Base-by-base conservation (phyloP, 2,888 invertebrate species). In the Laothoe populi region DNA sequence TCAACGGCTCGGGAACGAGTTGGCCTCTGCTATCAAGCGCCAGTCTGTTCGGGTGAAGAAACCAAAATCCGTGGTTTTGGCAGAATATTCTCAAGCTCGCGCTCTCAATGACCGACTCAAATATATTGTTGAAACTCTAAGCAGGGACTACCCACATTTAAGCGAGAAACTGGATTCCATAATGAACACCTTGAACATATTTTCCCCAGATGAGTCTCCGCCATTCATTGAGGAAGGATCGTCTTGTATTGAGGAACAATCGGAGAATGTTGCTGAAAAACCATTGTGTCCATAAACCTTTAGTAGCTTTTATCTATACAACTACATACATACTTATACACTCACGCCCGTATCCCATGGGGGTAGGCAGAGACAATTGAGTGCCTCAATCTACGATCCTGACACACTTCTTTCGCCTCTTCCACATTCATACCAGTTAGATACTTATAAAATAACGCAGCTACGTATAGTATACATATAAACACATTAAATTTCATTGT, bases 1-100 rank as follows among this genome's bases (percentile, higher is more conserved):
- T 70, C 97, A 97, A 79, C 94, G 95, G 35, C 95, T 95, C 66
- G 94, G 95, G 35, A 94, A 91, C 67, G 93, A 95, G 70, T 93
- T 95, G 61, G 75, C 87, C 0, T 91, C 91, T 2, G 87, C 95
- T 0, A 79, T 92, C 1, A 93, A 93, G 63, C 84, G 89, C 0
- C 88, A 88, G 61, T 84, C 86, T 0, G 67, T 92, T 1, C 82
- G 80, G 44, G 75, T 86, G 1, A 82, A 73, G 64, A 92, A 89
- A 57, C 88, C 93, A 0, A 94, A 94, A 63, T 70, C 87, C 0
- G 71, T 88, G 0, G 81, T 96, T 7, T 84, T 93, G 2, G 80
- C 86, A 0, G 95, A 96, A 72, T 93, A 94, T 70, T 82, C 90
- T 16, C 94, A 94, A 61, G 95, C 95, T 62, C 86, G 86, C 48